A percentile compares a stretch with the other conserved stretches of the same genome.
phyloP scores from a whole-genome alignment of 1,140 invertebrate genomes.

The Dryas iulia region DNA sequence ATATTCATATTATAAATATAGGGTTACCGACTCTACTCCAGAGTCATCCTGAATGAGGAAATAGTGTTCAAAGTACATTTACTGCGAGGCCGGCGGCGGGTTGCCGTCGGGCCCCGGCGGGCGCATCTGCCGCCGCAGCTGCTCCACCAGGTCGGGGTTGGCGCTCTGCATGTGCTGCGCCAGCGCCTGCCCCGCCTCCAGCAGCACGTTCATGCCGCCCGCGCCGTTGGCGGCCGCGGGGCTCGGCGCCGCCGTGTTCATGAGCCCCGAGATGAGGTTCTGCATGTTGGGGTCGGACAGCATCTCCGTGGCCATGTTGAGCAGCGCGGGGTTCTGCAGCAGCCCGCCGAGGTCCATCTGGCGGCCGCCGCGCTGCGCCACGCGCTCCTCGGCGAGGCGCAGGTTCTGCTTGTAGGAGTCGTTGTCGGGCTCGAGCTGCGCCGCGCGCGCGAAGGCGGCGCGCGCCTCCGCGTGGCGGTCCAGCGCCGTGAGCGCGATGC shows the following conservation, averaged over 20 bases:
- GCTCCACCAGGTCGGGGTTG: constrained; percentile 74
- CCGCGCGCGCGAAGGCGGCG: constrained; percentile 92
- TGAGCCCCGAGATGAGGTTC: constrained; percentile 82
- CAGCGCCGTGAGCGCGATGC: constrained; percentile 93
- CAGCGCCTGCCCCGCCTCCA: constrained; percentile 73
- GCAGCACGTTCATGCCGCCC: constrained; percentile 56
- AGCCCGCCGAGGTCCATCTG: constrained; percentile 82
- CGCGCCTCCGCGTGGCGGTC: constrained; percentile 91
- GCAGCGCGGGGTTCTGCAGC: constrained; percentile 87
- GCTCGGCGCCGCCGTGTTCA: constrained; percentile 43
- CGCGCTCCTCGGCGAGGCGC: constrained; percentile 78
- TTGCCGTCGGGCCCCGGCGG: constrained; percentile 45
- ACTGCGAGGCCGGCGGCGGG: constrained; percentile 38
- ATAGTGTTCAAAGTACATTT: neutral
- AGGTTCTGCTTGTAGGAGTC: constrained; percentile 95
- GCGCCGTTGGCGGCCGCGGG: constrained; percentile 20
- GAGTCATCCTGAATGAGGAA: neutral
- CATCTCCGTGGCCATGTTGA: constrained; percentile 90
- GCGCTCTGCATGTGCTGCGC: constrained; percentile 76
- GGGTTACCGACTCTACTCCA: neutral
- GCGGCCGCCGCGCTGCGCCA: constrained; percentile 45
- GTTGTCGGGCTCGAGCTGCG: constrained; percentile 95
- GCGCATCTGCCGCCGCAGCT: constrained; percentile 68
- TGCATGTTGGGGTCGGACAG: constrained; percentile 89
- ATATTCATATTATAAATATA: constrained; percentile 11